Percentiles rank a stretch among this genome's conserved stretches.
These are phyloP conservation scores for Mionectes olivaceus DNA, from an alignment of 2,797 vertebrate genomes.

Conservation along the genomic window DNA sequence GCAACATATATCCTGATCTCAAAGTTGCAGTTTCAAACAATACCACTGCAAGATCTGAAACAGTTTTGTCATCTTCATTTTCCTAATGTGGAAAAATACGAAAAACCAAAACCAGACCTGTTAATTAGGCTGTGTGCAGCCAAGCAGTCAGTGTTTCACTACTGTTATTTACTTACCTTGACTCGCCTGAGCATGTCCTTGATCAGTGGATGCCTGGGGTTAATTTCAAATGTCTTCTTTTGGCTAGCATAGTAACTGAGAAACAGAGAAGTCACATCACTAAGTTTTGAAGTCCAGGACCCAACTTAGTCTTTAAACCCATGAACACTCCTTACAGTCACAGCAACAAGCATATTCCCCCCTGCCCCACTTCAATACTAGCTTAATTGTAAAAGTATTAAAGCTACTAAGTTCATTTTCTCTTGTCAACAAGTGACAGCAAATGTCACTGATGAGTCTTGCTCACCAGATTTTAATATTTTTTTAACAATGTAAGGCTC, in stretches of 20 bases:
- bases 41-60: constrained; percentile 92
- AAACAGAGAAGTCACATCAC: not conserved
- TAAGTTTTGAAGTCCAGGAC: not conserved
- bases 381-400: not conserved
- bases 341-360: not conserved
- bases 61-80: constrained; percentile 91
- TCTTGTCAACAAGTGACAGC: not conserved
- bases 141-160: not conserved
- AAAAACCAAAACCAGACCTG: not conserved
- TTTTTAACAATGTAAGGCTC: not conserved
- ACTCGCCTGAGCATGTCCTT: constrained; percentile 93
- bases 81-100: constrained; percentile 73
- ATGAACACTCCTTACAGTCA: not conserved
- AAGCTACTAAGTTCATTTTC: not conserved
- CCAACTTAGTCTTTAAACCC: not conserved
- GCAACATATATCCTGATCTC: constrained; percentile 93
- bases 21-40: constrained; percentile 96
- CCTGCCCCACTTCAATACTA: rapidly evolving
- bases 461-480: not conserved
- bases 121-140: not conserved
- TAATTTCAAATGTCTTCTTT: constrained; percentile 98
- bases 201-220: constrained; percentile 95
- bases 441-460: not conserved
- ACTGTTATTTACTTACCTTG: constrained; percentile 78
- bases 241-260: constrained; percentile 96